These are phyloP conservation scores for Trimorus sp. DNA, from an alignment of 2,888 invertebrate species.

Conservation along the genomic window DNA sequence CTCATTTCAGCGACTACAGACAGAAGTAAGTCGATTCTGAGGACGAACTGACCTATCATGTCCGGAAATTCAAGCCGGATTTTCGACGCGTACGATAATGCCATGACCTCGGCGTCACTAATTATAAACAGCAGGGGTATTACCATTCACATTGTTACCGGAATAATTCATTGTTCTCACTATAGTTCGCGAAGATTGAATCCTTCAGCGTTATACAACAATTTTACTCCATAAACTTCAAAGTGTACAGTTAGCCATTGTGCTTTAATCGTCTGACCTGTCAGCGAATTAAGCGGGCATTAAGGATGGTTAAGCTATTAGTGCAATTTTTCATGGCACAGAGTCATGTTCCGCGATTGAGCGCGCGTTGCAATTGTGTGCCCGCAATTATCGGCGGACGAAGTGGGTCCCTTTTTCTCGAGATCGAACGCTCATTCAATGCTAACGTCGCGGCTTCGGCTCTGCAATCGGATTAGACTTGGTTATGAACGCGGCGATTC, in stretches of 20 bases:
- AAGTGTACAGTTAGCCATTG: constrained; percentile 60
- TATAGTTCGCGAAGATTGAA: constrained; percentile 48
- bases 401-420: constrained; percentile 11
- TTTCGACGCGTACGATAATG: constrained; percentile 7
- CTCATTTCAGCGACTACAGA: too few species aligned
- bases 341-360: constrained; percentile 40
- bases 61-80: too few species aligned
- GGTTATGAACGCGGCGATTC: too few species aligned
- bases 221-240: constrained; percentile 56
- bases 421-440: too few species aligned
- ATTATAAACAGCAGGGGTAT: constrained; percentile 47
- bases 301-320: constrained; percentile 55
- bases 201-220: constrained; percentile 50
- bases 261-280: constrained; percentile 59
- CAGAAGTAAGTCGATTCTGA: too few species aligned
- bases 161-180: constrained; percentile 54
- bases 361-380: constrained; percentile 27
- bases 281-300: constrained; percentile 56
- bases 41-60: too few species aligned
- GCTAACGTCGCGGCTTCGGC: too few species aligned
- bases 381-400: constrained; percentile 17
- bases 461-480: too few species aligned
- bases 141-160: constrained; percentile 46
- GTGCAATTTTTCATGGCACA: constrained; percentile 46
- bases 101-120: constrained; percentile 31